Evolutionary conservation across 2,113 vertebrate genomes (phyloP).

Genomic region (Thinocorus orbignyianus): DNA sequence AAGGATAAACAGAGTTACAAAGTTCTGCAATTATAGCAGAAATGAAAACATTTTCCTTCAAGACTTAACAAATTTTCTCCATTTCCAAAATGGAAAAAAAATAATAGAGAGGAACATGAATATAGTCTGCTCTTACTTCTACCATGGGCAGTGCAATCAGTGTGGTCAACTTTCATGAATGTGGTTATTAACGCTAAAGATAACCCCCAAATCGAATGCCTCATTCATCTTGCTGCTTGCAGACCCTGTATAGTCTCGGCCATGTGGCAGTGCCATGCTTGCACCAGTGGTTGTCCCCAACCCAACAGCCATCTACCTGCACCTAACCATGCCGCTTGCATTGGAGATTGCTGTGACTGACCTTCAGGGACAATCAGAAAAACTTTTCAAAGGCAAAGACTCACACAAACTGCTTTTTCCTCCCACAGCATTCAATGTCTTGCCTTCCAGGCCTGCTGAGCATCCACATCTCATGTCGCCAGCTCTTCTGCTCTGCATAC

Average conservation of each 20-base stretch:
- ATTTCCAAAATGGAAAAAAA: neutral
- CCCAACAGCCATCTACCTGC: neutral
- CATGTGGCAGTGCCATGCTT: neutral
- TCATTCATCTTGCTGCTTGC: neutral
- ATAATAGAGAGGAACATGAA: neutral
- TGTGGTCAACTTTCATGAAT: neutral
- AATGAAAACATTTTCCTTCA: slow-evolving; percentile 10
- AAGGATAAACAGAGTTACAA: neutral
- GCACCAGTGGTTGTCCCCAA: neutral
- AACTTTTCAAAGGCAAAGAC: neutral
- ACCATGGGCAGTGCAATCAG: neutral
- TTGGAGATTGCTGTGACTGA: neutral
- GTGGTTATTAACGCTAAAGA: neutral
- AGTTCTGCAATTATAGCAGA: slow-evolving; percentile 12
- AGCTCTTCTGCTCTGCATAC: neutral
- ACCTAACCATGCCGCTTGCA: neutral
- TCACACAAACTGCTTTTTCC: neutral
- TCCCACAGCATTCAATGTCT: neutral
- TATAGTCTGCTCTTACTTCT: neutral
- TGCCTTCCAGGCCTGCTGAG: neutral
- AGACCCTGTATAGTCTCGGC: neutral
- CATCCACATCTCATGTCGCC: neutral
- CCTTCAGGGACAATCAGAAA: neutral
- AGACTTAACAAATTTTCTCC: neutral
- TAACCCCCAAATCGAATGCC: neutral